Conservation (phyloP, 2,797 vertebrate species). For the Squalus acanthias region DNA sequence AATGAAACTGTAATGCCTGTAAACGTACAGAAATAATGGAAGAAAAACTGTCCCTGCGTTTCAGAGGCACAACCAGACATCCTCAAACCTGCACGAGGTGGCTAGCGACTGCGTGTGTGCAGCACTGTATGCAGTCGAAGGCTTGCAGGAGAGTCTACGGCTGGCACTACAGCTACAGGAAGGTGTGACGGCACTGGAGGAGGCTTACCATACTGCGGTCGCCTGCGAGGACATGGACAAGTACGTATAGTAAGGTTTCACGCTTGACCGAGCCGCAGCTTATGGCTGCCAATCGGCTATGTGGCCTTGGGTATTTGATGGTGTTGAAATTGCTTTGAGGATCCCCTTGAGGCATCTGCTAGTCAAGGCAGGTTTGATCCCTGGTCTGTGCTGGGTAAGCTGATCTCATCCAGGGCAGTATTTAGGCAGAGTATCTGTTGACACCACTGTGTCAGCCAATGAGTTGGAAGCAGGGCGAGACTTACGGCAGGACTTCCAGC, state of each 20-base stretch:
- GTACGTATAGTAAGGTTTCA: neutral
- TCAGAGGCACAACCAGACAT: constrained; percentile 25
- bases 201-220: constrained; percentile 26
- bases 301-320: neutral
- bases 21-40: neutral
- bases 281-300: neutral
- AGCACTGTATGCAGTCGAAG: constrained; percentile 16
- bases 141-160: constrained; percentile 22
- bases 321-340: neutral
- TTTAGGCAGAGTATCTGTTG: neutral
- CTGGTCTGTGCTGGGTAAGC: neutral
- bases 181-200: constrained; percentile 24
- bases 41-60: neutral
- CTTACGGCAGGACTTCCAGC: neutral
- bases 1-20: neutral
- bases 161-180: constrained; percentile 18
- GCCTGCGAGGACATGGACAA: constrained; percentile 37
- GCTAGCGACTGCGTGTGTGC: constrained; percentile 28
- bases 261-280: neutral
- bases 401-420: neutral
- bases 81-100: constrained; percentile 33
- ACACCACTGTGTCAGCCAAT: neutral
- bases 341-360: neutral
- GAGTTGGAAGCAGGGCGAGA: neutral
- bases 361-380: neutral